Conservation (phyloP, 2,888 invertebrate genomes). For the Callinectes sapidus region DNA sequence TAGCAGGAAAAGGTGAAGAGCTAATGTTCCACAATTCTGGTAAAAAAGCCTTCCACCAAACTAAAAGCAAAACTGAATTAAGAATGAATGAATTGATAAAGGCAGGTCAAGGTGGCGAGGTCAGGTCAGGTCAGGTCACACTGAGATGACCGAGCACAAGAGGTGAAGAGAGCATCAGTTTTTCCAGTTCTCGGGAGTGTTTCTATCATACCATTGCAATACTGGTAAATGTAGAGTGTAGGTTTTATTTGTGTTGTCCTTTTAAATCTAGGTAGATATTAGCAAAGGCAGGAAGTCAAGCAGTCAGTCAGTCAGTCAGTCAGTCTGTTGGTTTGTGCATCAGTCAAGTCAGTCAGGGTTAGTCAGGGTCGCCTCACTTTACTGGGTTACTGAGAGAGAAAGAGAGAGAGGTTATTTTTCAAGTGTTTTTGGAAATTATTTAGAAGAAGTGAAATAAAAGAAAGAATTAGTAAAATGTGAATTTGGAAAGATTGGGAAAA, state of each 20-base stretch:
- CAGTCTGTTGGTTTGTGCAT: no score
- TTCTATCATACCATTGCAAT: background rate
- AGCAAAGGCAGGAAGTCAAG: background rate
- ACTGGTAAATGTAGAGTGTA: background rate
- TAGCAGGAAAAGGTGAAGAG: no score
- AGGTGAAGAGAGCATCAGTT: background rate
- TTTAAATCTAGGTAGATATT: background rate
- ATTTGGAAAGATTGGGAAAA: background rate
- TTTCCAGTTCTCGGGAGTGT: background rate
- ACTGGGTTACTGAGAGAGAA: background rate
- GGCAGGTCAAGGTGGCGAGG: background rate
- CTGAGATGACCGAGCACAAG: background rate
- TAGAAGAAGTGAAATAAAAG: background rate
- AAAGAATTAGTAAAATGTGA: background rate
- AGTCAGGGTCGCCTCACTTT: background rate
- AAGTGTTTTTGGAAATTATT: background rate
- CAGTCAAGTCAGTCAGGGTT: background rate
- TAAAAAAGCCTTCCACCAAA: background rate
- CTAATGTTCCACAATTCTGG: background rate
- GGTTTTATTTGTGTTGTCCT: slow-evolving; percentile 4
- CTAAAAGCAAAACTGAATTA: background rate
- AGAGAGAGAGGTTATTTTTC: no score
- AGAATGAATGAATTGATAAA: background rate
- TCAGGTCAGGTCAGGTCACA: background rate
- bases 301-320: background rate